Evolutionary conservation across 92 coral and sea anemone species (phyloP).

Genomic region (Palythoa grandiflora): DNA sequence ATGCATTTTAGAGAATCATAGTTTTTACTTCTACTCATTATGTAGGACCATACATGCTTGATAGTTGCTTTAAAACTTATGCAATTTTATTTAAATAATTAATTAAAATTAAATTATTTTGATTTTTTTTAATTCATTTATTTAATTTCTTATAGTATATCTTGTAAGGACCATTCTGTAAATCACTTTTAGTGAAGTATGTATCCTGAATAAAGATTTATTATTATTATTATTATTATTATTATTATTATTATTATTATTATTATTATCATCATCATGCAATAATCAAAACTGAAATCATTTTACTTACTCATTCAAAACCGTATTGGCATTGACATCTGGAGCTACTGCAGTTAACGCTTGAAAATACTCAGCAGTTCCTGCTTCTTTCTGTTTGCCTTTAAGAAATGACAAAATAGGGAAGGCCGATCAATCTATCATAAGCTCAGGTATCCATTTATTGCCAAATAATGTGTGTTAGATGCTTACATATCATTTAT

Average conservation of each 20-base stretch:
- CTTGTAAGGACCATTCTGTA: too few relatives aligned
- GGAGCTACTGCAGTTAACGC: not conserved
- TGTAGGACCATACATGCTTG: not conserved
- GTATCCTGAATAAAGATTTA: too few relatives aligned
- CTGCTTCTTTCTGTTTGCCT: not conserved
- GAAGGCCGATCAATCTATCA: not conserved
- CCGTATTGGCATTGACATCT: not conserved
- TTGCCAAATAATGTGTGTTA: not conserved
- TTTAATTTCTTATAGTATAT: too few relatives aligned
- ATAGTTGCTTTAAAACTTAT: not conserved
- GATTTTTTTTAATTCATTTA: too few relatives aligned
- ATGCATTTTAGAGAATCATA: slow-evolving; percentile 1
- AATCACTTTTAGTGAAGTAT: too few relatives aligned
- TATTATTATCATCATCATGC: too few relatives aligned
- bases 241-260: too few relatives aligned
- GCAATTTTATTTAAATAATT: not conserved
- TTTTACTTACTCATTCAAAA: not conserved
- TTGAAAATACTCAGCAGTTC: not conserved
- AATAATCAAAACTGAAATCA: not conserved
- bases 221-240: too few relatives aligned
- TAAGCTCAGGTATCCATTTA: not conserved
- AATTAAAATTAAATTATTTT: too few relatives aligned
- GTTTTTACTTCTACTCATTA: not conserved
- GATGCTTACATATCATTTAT: not conserved
- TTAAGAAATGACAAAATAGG: not conserved